Base-by-base conservation (phyloP, 2,797 vertebrate genomes). In the Anableps anableps region DNA sequence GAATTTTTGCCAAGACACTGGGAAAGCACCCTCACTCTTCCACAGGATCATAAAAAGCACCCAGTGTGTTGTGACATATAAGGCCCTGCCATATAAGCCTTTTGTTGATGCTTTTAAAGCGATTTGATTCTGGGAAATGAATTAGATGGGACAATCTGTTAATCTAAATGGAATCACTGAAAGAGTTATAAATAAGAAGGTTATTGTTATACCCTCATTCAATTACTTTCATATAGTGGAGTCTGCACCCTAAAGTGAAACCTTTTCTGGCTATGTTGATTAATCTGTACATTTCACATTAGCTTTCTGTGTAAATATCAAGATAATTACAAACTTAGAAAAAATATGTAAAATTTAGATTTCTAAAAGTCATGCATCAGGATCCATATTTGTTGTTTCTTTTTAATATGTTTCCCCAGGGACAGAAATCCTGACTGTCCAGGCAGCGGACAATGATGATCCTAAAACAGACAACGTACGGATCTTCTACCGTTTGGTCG, bases 391-490 rank as follows among this genome's bases (percentile, higher is more conserved):
- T 13, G 48, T 7, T 76, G 14, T 64, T 79, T 17, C 74, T 72
- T 47, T 23, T 41, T 72, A 68, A 5, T 75, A 21, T 84, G 26
- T 83, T 50, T 76, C 78, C 51, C 16, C 88, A 98, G 96, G 96
- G 78, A 96, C 95, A 9, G 93, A 97, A 81, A 96, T 97, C 82
- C 95, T 96, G 74, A 94, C 85, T 10, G 91, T 97, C 78, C 95
- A 95, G 74, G 96, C 96, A 21, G 95, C 96, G 3, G 97, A 97
- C 75, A 95, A 95, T 1, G 97, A 98, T 14, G 97, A 97, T 64
- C 95, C 95, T 0, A 95, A 94, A 48, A 96, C 95, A 3, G 96
- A 95, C 68, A 96, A 97, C 17, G 95, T 97, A 45, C 84, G 96
- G 13, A 93, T 97, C 81, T 94, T 94, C 86, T 96, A 96, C 80